Percentiles rank a stretch among this genome's conserved stretches.
phyloP scores from a whole-genome alignment of 2,113 vertebrate genomes.

The Toxotes jaculatrix region DNA sequence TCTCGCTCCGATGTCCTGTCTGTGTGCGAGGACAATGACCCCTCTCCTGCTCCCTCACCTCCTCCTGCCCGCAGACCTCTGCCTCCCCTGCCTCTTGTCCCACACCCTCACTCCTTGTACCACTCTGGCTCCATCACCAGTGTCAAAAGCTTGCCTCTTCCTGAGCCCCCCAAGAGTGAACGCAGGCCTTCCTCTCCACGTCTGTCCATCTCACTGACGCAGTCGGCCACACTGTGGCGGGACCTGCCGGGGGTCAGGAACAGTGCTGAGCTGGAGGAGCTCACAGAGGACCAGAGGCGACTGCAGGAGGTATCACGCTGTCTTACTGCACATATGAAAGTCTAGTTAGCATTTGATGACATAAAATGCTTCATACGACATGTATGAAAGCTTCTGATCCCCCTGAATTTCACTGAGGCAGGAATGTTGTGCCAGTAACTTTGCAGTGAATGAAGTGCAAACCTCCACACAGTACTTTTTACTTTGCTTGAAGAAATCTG shows the following conservation, averaged over 20 bases:
- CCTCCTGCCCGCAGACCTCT: conserved; percentile 87
- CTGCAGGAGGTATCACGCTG: conserved; percentile 91
- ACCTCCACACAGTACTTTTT: background rate
- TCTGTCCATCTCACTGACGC: conserved; percentile 86
- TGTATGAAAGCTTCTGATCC: background rate
- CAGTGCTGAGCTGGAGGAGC: conserved; percentile 84
- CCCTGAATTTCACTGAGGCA: background rate
- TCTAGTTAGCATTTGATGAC: background rate
- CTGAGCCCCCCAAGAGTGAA: conserved; percentile 72
- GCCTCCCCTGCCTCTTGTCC: conserved; percentile 72
- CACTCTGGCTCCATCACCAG: conserved; percentile 80
- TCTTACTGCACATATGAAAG: background rate
- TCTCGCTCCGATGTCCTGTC: conserved; percentile 84
- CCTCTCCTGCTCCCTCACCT: conserved; percentile 77
- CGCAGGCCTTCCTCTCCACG: conserved; percentile 81
- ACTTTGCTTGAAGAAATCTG: background rate
- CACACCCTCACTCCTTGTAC: conserved; percentile 68
- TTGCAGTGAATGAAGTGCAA: background rate
- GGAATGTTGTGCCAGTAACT: background rate
- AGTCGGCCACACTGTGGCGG: conserved; percentile 90
- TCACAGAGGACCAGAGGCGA: conserved; percentile 89
- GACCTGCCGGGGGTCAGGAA: conserved; percentile 90
- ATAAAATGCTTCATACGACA: background rate
- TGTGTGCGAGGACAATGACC: conserved; percentile 51
- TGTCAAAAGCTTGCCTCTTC: conserved; percentile 79